Base-by-base conservation (phyloP, 2,888 invertebrate species). In the Formica aserva region DNA sequence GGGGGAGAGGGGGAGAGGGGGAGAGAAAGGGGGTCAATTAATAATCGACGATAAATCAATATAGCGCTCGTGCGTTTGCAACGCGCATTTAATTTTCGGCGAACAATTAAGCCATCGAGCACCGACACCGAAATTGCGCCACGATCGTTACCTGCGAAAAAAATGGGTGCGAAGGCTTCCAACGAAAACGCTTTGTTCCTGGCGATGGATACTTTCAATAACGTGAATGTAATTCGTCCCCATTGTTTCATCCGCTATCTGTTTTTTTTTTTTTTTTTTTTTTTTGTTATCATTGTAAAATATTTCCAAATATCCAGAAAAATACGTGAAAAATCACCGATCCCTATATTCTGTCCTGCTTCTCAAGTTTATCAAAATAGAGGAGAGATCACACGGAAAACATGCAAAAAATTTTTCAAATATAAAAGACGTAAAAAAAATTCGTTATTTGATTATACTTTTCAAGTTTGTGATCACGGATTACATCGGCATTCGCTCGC, bases 31-130 rank as follows among this genome's bases (percentile, higher is more conserved):
- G 22, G 45, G 35, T 22, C 71, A 26, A 62, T 71, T 78, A 78
- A 78, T 71, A 78, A 78, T 62, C 60, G 71, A 62, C 15, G 35
- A 18, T 48, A 60, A 62, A 78, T 78, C 71, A 71, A 78, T 78
- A 71, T 62, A 13, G 48, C 45, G 57, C 32, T 45, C n/a, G 57
- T 29, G 22, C 32, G 22, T 26, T 60, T 32, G 60, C 32, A 45
- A 22, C 22, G 22, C 32, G 22, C 26, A 32, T 77, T 41, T 57
- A 69, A 55, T 76, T 76, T 69, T 71, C 57, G 41, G 29, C 11
- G 78, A 71, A n/a, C 69, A 77, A 69, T 77, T 69, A 60, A 78
- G 32, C 18, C 1, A 22, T 11, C n/a, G 41, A 67, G 41, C 29
- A 52, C 15, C 38, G 26, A 55, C 8, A 38, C 29, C 22, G 41